Conservation (phyloP, 2,888 invertebrate species). For the Nysson spinosus region DNA sequence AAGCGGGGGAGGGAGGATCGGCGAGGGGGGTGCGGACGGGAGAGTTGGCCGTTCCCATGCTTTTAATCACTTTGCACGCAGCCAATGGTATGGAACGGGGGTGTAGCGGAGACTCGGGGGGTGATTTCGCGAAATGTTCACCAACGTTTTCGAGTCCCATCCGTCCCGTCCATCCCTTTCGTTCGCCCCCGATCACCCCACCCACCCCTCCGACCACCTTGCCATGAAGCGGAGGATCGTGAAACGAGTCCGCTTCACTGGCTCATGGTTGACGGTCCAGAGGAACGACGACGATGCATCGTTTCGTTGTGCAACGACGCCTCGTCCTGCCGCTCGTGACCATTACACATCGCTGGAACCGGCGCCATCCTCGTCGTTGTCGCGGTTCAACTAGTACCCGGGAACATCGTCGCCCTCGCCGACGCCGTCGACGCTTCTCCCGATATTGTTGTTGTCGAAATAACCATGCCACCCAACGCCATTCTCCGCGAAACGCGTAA, state of each 20-base stretch:
- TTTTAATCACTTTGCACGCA: slow-evolving; percentile 71
- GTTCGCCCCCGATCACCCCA: not conserved
- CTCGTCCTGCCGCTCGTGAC: slow-evolving; percentile 32
- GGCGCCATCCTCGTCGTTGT: slow-evolving; percentile 13
- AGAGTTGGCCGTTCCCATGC: slow-evolving; percentile 61
- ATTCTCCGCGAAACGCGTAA: slow-evolving; percentile 8
- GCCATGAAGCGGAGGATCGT: too few relatives aligned
- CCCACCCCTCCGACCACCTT: not conserved
- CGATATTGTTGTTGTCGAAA: slow-evolving; percentile 4
- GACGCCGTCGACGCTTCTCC: not conserved
- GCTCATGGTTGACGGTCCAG: slow-evolving; percentile 9
- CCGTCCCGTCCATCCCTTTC: slow-evolving; percentile 5
- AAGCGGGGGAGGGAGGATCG: slow-evolving; percentile 26
- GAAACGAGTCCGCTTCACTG: slow-evolving; percentile 5
- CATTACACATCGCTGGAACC: slow-evolving; percentile 27
- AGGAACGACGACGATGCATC: slow-evolving; percentile 28
- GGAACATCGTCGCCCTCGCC: too few relatives aligned
- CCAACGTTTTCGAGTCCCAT: slow-evolving; percentile 33
- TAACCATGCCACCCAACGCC: slow-evolving; percentile 1
- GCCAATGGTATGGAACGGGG: slow-evolving; percentile 62
- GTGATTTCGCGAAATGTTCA: slow-evolving; percentile 45
- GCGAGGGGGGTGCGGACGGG: slow-evolving; percentile 38
- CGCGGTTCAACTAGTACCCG: not conserved
- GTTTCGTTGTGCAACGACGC: slow-evolving; percentile 37
- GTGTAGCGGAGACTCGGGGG: slow-evolving; percentile 5